Evolutionary conservation across 2,888 invertebrate genomes (phyloP).

Genomic region (Eumerus sabulonum): DNA sequence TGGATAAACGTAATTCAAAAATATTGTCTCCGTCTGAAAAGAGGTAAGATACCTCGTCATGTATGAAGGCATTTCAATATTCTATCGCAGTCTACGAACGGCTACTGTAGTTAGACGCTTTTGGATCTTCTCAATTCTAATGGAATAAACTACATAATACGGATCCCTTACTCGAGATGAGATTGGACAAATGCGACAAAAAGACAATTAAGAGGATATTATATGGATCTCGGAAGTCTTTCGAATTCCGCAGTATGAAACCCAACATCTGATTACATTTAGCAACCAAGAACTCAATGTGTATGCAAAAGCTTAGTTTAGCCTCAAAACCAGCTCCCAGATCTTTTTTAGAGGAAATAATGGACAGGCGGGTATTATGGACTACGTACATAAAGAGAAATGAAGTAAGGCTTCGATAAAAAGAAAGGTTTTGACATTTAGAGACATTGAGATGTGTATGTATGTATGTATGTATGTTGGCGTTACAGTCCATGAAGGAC

Average conservation of each 20-base stretch:
- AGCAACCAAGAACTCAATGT: conserved; percentile 4
- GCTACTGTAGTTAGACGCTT: conserved; percentile 11
- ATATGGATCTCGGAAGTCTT: conserved; percentile 6
- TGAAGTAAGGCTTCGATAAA: conserved; percentile 2
- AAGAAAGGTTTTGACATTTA: conserved; percentile 9
- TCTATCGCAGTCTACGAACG: not conserved
- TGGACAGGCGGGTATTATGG: not conserved
- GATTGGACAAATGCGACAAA: conserved; percentile 10
- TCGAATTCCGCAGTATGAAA: conserved; percentile 8
- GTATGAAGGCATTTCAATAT: conserved; percentile 14
- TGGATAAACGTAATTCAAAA: conserved; percentile 2
- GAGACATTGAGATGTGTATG: conserved; percentile 10
- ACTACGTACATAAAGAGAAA: conserved; percentile 1
- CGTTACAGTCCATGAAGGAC: no score
- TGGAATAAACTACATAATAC: not conserved
- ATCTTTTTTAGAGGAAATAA: conserved; percentile 9
- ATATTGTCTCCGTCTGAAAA: conserved; percentile 2
- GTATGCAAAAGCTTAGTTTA: not conserved
- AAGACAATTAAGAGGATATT: conserved; percentile 7
- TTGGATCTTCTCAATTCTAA: conserved; percentile 11
- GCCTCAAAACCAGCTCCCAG: conserved; percentile 5
- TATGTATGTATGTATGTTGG: no score
- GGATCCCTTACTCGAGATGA: conserved; percentile 13
- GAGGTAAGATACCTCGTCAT: not conserved
- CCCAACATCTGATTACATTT: conserved; percentile 12